Conservation (phyloP, 1,140 invertebrate genomes). For the Ceratina calcarata region DNA sequence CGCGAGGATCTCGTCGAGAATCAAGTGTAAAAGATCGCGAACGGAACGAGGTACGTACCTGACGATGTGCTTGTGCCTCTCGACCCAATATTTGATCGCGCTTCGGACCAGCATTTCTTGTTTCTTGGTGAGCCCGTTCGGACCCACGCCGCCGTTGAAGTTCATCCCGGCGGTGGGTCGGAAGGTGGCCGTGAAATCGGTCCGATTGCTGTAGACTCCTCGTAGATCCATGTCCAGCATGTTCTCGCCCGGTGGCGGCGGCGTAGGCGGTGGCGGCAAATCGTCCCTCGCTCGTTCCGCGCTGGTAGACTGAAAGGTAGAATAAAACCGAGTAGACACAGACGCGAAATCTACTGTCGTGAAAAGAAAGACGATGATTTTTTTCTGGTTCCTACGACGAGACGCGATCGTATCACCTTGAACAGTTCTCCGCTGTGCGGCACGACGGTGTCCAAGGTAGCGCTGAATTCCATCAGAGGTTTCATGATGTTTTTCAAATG, state of each 20-base stretch:
- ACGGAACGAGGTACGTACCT: too few relatives aligned
- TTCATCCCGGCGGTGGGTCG: conserved; percentile 83
- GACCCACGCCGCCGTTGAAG: conserved; percentile 82
- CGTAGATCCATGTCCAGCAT: conserved; percentile 84
- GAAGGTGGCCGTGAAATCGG: conserved; percentile 88
- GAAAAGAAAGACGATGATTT: too few relatives aligned
- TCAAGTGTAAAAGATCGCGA: too few relatives aligned
- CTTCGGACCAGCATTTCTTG: conserved; percentile 90
- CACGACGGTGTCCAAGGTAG: conserved; percentile 88
- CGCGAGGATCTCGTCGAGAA: too few relatives aligned
- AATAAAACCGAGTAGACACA: too few relatives aligned
- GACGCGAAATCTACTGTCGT: too few relatives aligned
- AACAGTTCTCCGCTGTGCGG: conserved; percentile 90
- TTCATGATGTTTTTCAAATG: conserved; percentile 92
- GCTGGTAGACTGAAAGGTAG: conserved; percentile 69
- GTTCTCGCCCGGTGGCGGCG: conserved; percentile 63
- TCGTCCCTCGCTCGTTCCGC: conserved; percentile 72
- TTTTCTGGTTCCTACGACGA: too few relatives aligned
- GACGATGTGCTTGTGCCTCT: conserved; percentile 91
- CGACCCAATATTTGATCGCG: conserved; percentile 93
- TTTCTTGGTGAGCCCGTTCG: conserved; percentile 89
- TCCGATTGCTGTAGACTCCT: conserved; percentile 87
- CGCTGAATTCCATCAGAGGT: conserved; percentile 90
- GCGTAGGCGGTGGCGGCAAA: conserved; percentile 54
- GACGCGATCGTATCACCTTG: conserved; percentile 73